Evolutionary conservation across 2,888 invertebrate species (phyloP).

Genomic region (Heliconius cydno): DNA sequence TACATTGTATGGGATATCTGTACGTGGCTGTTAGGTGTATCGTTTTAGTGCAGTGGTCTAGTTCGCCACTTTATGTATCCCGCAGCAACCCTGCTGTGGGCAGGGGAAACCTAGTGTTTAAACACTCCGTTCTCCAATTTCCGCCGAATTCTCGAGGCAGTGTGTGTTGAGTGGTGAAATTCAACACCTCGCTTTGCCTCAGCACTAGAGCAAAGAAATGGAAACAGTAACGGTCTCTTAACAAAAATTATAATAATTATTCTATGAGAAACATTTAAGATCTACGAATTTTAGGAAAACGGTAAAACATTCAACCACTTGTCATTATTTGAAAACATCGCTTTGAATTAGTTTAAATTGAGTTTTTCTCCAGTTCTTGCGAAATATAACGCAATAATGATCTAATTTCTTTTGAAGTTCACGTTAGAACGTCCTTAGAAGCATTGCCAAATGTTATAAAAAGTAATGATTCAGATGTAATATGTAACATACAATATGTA

Average conservation of each 20-base stretch:
- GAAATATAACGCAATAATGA: not conserved
- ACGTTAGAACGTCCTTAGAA: conserved; percentile 10
- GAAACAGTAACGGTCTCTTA: not conserved
- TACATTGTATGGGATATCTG: conserved; percentile 9
- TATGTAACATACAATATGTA: not conserved
- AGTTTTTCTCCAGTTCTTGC: not conserved
- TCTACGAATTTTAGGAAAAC: not conserved
- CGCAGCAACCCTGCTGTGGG: too few species aligned
- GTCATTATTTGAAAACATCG: not conserved
- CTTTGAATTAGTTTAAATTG: not conserved
- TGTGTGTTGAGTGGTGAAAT: not conserved
- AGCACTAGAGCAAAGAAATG: not conserved
- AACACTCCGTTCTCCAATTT: too few species aligned
- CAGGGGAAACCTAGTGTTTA: too few species aligned
- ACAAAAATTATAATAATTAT: not conserved
- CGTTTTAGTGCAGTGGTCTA: not conserved
- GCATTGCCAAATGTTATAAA: conserved; percentile 14
- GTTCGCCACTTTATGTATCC: not conserved
- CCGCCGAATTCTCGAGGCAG: not conserved
- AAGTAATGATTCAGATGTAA: not conserved
- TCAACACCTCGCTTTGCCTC: not conserved
- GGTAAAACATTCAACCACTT: not conserved
- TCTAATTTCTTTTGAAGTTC: conserved; percentile 27
- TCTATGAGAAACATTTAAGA: not conserved
- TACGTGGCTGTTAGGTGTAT: not conserved